Evolutionary conservation across 2,113 vertebrate species (phyloP), one percentile per base, ranked within the genome.

Genomic region (Apaloderma vittatum): DNA sequence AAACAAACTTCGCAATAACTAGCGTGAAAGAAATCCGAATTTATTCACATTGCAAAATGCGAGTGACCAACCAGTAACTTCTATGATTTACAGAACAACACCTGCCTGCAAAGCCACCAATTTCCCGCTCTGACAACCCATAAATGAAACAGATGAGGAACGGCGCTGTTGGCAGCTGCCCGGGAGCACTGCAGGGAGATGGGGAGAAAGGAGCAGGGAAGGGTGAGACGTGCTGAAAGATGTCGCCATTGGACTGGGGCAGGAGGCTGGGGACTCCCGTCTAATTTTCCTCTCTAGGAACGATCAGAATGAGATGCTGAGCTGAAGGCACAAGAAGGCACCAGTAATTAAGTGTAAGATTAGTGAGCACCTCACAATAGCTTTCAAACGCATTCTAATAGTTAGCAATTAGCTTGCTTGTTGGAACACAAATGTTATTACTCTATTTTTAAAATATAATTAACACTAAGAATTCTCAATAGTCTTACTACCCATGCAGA

Each of bases 41-140:
- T 34, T n/a, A 22, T 37, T 54, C 66, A 43, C 32, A 26, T 6
- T 1, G n/a, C 21, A n/a, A n/a, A n/a, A n/a, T n/a, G n/a, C n/a
- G 40, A 30, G 36, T 0, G 6, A 8, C 18, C 27, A 29, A 21
- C 45, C 10, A 16, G 15, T 32, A 59, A 75, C 34, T 13, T 8
- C 52, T 54, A 8, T 3, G 12, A 20, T 8, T 27, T 20, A 27
- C 19, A 76, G 36, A 66, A 55, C 1, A 11, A 27, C 22, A 62
- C 32, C 17, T 49, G 58, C 62, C 79, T n/a, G 52, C 8, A 52
- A 63, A 70, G 48, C 34, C 36, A 6, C 12, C 0, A 0, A 34
- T 51, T 46, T 21, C 48, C 68, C 4, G 2, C 66, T 32, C 61
- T 36, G 55, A 55, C 32, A 19, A 40, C 15, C 52, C 19, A 9